These are phyloP conservation scores for Astreopora myriophthalma DNA, from an alignment of 64 coral and sea anemone genomes.

Conservation along the genomic window DNA sequence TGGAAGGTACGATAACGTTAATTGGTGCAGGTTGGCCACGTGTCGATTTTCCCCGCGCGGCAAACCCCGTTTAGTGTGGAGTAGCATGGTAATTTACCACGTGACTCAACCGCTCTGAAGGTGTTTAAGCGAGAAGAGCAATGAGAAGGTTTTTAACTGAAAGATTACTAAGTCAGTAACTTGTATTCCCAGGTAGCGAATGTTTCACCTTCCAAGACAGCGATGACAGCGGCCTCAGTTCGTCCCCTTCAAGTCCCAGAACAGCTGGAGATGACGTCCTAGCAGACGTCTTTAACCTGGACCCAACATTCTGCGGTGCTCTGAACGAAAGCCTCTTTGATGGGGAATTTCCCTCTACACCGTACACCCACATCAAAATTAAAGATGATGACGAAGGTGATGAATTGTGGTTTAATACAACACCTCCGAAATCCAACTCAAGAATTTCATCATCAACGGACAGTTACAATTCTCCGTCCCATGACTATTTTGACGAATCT, in stretches of 20 bases:
- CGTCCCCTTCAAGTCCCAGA: not conserved
- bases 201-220: not conserved
- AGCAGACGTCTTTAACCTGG: not conserved
- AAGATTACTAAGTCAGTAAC: not conserved
- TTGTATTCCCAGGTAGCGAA: not conserved
- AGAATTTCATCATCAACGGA: too few relatives aligned
- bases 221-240: slow-evolving; percentile 1
- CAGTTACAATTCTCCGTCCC: not conserved
- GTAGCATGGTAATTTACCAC: too few relatives aligned
- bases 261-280: not conserved
- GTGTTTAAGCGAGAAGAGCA: too few relatives aligned
- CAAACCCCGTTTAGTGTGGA: too few relatives aligned
- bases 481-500: not conserved
- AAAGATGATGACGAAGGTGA: not conserved
- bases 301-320: not conserved
- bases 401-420: not conserved
- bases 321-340: slow-evolving; percentile 2
- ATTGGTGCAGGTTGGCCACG: too few relatives aligned
- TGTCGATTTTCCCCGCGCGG: too few relatives aligned
- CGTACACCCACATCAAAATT: slow-evolving; percentile 15
- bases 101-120: too few relatives aligned
- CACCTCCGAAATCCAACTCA: not conserved
- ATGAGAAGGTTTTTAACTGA: not conserved
- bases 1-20: too few relatives aligned
- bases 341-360: not conserved